Conservation (phyloP, 2,113 vertebrate genomes). For the Calonectris borealis region DNA sequence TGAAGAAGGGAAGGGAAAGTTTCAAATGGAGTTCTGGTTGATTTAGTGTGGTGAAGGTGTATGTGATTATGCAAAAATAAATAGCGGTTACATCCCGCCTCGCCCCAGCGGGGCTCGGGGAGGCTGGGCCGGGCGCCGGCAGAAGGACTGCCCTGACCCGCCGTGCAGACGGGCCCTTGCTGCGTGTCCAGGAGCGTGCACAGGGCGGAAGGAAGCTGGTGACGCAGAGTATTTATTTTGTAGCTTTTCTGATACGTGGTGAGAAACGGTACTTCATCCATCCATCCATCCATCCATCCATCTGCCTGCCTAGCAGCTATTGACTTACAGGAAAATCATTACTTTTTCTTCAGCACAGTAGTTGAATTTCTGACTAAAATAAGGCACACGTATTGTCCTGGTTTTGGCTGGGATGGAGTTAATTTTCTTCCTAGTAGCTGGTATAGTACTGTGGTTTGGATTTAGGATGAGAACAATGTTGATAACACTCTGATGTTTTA, state of each 20-base stretch:
- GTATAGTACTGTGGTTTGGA: no score
- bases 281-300: neutral
- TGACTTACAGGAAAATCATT: neutral
- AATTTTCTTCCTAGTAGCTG: no score
- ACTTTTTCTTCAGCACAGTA: neutral
- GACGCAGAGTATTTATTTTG: neutral
- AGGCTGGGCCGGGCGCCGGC: neutral
- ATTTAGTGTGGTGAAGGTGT: neutral
- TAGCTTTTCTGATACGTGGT: neutral
- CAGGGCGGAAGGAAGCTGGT: neutral
- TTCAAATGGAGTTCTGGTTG: neutral
- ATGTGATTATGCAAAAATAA: neutral
- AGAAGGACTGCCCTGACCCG: no score
- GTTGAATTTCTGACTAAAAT: neutral
- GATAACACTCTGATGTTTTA: no score
- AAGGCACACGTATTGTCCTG: neutral
- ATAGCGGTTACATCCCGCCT: rapidly evolving
- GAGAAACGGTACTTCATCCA: neutral
- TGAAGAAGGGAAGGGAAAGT: neutral
- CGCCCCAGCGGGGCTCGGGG: rapidly evolving
- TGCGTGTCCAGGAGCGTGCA: no score
- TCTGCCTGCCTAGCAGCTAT: neutral
- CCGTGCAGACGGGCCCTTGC: rapidly evolving
- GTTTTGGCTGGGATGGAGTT: no score
- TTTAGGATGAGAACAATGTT: no score